Conservation (phyloP, 2,797 vertebrate species). For the Octomys mimax region DNA sequence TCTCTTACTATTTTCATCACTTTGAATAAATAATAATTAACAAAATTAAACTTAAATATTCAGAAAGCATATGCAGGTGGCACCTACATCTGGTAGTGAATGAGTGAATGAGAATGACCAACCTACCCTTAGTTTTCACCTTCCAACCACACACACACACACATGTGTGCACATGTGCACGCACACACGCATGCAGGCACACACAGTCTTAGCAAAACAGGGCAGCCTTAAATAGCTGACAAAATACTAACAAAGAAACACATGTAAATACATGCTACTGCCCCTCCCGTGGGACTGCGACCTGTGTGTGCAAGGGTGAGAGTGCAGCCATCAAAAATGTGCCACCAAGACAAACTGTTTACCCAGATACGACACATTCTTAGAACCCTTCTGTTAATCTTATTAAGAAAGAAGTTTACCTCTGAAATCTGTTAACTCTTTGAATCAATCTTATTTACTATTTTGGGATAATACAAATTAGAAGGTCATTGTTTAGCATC, state of each 20-base stretch:
- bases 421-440: slow-evolving; percentile 80
- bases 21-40: slow-evolving; percentile 90
- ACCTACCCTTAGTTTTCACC: background rate
- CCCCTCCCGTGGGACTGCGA: slow-evolving; percentile 93
- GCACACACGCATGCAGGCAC: background rate
- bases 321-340: slow-evolving; percentile 87
- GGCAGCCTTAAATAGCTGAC: slow-evolving; percentile 89
- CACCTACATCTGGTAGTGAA: slow-evolving; percentile 77
- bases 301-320: slow-evolving; percentile 93
- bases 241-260: slow-evolving; percentile 94
- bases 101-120: slow-evolving; percentile 73
- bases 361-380: slow-evolving; percentile 85
- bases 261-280: slow-evolving; percentile 95
- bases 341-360: slow-evolving; percentile 88
- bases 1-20: slow-evolving; percentile 86
- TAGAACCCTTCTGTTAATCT: slow-evolving; percentile 83
- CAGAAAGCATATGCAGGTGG: slow-evolving; percentile 86
- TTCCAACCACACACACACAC: background rate
- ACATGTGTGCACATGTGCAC: background rate
- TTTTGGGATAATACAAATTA: slow-evolving; percentile 57
- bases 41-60: slow-evolving; percentile 88
- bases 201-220: slow-evolving; percentile 84
- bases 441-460: slow-evolving; percentile 63
- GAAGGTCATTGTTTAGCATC: slow-evolving; percentile 33
- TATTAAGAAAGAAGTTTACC: slow-evolving; percentile 82